Base-by-base conservation (phyloP, 2,113 vertebrate genomes). In the Oxyura jamaicensis region DNA sequence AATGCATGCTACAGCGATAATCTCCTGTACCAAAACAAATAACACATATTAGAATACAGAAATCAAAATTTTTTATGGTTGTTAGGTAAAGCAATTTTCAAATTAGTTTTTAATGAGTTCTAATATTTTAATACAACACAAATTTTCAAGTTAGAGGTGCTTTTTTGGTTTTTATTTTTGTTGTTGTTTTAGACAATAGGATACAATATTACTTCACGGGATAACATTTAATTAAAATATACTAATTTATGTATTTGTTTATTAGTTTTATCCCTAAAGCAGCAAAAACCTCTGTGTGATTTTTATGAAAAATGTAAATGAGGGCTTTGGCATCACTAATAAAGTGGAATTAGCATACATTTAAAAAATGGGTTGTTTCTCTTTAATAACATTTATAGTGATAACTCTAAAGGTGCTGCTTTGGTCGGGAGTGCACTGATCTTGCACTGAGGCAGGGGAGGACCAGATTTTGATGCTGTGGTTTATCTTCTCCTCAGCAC, bases 301-400 rank as follows among this genome's bases (percentile, higher is more conserved):
- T 98, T 96, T 99, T 99, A 99, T 99, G 99, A 99, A 98, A 99
- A 99, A 99, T 99, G 98, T 98, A 99, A 99, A 99, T 99, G 98
- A 99, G 98, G 86, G 68, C 88, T 97, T 98, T 95, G 96, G 97
- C 90, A 96, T 97, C 95, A 50, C 96, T 98, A 98, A 98, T 98
- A 97, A 97, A 97, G 94, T 96, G 96, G 94, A 97, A 98, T 98
- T 98, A 97, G 95, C 98, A 97, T 98, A 97, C 81, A 93, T 96
- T 94, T 94, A 28, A 90, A 95, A 96, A 97, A 92, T 81, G 67
- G 88, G 81, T 95, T 93, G 95, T 97, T 98, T 97, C 71, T 41
- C 93, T 97, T 96, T 91, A 88, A 92, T 96, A 97, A 85, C 87
- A 63, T 96, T 85, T 88, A 88, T 52, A 92, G 90, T 78, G 93